Base-by-base conservation (phyloP, 2,113 vertebrate species). In the Struthio camelus region DNA sequence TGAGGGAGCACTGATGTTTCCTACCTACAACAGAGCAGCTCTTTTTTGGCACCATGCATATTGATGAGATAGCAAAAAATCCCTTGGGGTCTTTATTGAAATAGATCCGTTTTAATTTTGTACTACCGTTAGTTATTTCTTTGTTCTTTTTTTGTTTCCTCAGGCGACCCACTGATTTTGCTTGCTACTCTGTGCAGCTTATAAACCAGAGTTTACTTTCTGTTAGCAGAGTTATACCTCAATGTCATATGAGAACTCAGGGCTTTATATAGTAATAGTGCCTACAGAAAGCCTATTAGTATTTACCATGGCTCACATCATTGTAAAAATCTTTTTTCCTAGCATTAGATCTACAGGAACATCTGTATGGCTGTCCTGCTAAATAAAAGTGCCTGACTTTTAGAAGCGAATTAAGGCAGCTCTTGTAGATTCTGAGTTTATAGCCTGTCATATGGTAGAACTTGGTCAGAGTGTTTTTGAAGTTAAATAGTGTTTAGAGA, bases 401-500 rank as follows among this genome's bases (percentile, higher is more conserved):
- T 48, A 92, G 82, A 70, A 79, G 53, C 85, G 76, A 93, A 95
- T 91, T 34, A 95, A 97, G 92, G 88, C 83, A 67, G 85, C 77
- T 90, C 77, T 92, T 95, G 84, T 76, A 87, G 83, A 76, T 84
- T 79, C 70, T 92, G n/a, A 92, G 88, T 94, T 96, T 93, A 90
- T 61, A 90, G 54, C 53, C 79, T 86, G 88, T 95, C 96, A 96
- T 95, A 95, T 84, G 96, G 96, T 79, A 91, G 86, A 86, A 65
- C 61, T 96, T 92, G 90, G 90, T 94, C 83, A 93, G 94, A 91
- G 85, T 93, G 94, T 93, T 93, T 96, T 87, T 89, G 84, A 96
- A 90, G 91, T 90, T 93, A 93, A 95, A 87, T 61, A 79, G 61
- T 40, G 77, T 93, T 97, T 97, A 86, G 59, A 93, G 80, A 88